Base-by-base conservation (phyloP, 2,113 vertebrate species). In the Melanocharis versteri region DNA sequence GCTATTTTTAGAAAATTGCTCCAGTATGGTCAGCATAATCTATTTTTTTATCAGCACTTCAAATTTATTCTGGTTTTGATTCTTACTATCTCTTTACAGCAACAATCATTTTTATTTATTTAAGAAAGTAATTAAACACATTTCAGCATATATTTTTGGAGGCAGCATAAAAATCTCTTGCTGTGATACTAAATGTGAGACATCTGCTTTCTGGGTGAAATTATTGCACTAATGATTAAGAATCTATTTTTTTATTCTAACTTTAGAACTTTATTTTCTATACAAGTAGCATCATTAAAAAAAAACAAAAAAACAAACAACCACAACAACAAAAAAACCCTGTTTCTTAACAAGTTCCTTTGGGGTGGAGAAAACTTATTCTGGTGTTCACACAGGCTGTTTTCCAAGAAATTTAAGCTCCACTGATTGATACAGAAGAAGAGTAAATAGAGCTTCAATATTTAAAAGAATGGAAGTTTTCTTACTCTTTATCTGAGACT, bases 11-110 rank as follows among this genome's bases (percentile, higher is more conserved):
- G 31, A 40, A 79, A 94, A 87, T 58, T 91, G 51, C 71, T 93
- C 80, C n/a, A 15, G 18, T 81, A 66, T 81, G 53, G 80, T 95
- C 91, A 93, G 83, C 87, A 91, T 93, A 94, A 94, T 73, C 42
- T 92, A 51, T 64, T 90, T 92, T 79, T 79, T 85, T 89, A 86
- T 78, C 35, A 28, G 28, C 53, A 79, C 53, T 96, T 77, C 13
- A 81, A 35, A 93, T 90, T 89, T 92, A 53, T 47, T 93, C 44
- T 84, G 22, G 10, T 44, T 90, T 92, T 91, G 53, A 86, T 73
- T 91, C 37, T 83, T 82, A 70, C 22, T 84, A 23, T 87, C 35
- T 83, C 22, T 92, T 90, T 69, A 37, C 7, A 72, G 28, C 44
- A 87, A 10, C 4, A 88, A 45, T 91, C 0, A 73, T 77, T 91